Percentiles rank a stretch among this genome's conserved stretches.
phyloP scores from a whole-genome alignment of 2,113 vertebrate species.

The Spilogale gracilis region DNA sequence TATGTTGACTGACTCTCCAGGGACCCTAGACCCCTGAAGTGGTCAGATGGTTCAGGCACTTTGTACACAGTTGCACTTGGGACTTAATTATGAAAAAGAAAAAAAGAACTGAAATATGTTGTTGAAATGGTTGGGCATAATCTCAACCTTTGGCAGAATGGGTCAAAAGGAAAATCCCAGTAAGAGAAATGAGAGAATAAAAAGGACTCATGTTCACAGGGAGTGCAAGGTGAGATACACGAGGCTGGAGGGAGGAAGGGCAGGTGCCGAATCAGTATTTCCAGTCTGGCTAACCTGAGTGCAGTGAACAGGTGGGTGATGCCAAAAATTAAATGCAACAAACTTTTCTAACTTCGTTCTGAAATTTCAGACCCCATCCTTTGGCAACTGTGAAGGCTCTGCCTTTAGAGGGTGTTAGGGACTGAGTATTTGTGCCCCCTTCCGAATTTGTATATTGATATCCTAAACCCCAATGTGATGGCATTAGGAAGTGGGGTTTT shows the following conservation, averaged over 20 bases:
- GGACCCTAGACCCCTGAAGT: background rate
- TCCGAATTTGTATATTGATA: background rate
- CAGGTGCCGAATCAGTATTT: background rate
- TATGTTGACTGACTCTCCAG: background rate
- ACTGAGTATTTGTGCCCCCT: background rate
- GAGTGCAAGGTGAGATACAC: background rate
- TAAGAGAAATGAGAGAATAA: background rate
- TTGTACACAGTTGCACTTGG: background rate
- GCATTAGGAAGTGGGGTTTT: background rate
- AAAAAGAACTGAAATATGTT: background rate
- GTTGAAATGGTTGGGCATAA: background rate
- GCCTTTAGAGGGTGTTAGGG: background rate
- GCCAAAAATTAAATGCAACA: too few relatives aligned
- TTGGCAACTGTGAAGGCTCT: background rate
- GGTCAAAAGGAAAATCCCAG: background rate
- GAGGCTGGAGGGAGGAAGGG: too few relatives aligned
- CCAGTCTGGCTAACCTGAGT: background rate
- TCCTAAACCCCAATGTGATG: background rate
- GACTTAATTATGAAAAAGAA: background rate
- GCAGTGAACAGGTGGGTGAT: background rate
- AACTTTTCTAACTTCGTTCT: background rate
- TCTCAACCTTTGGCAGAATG: background rate
- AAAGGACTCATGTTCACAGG: background rate
- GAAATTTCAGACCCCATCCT: background rate
- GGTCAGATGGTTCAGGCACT: background rate